Conservation (phyloP, 1,140 invertebrate species). For the Sitophilus oryzae region DNA sequence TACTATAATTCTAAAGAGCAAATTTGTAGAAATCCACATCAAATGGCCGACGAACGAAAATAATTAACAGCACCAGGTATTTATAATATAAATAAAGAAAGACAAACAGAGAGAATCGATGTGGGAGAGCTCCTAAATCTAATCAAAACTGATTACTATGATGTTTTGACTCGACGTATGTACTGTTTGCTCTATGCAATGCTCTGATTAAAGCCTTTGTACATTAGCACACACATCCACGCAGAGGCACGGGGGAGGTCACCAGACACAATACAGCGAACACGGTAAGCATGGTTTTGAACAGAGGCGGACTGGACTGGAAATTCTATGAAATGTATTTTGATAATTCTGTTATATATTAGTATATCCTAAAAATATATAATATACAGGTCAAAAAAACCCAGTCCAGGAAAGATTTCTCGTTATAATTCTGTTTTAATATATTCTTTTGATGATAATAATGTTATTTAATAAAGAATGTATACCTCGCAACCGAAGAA, state of each 20-base stretch:
- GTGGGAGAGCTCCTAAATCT: slow-evolving; percentile 30
- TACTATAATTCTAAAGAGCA: too few species aligned
- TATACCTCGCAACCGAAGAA: too few species aligned
- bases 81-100: slow-evolving; percentile 11
- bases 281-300: slow-evolving; percentile 30
- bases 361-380: too few species aligned
- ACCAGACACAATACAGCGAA: slow-evolving; percentile 24
- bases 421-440: too few species aligned
- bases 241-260: too few species aligned
- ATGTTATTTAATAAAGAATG: too few species aligned
- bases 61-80: neutral
- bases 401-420: too few species aligned
- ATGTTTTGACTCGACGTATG: slow-evolving; percentile 39
- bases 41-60: slow-evolving; percentile 8
- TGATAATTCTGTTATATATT: too few species aligned
- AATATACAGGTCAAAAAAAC: too few species aligned
- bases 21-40: too few species aligned
- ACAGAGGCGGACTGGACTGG: slow-evolving; percentile 9
- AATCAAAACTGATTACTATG: slow-evolving; percentile 43
- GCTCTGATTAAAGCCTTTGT: slow-evolving; percentile 43
- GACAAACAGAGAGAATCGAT: slow-evolving; percentile 3
- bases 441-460: too few species aligned
- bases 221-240: slow-evolving; percentile 34
- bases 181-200: slow-evolving; percentile 38
- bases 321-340: too few species aligned